phyloP scores from a whole-genome alignment of 2,797 vertebrate species.

The Coregonus suidteri region DNA sequence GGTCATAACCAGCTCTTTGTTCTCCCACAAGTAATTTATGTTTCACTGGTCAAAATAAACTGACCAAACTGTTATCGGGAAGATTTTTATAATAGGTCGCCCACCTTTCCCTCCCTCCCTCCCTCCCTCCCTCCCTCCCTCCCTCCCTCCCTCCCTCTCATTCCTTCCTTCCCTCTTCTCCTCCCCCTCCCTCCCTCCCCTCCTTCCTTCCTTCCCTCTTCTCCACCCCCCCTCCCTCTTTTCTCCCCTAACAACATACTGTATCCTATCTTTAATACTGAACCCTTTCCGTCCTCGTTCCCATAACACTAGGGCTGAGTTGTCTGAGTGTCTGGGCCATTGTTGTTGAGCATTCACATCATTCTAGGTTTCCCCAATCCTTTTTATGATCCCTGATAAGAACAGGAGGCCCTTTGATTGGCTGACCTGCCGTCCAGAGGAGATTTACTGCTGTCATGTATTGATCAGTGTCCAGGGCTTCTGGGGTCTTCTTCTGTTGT shows the following conservation, averaged over 20 bases:
- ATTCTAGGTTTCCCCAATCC: conserved; percentile 66
- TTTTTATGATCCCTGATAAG: conserved; percentile 76
- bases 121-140: not conserved
- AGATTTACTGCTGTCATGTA: conserved; percentile 82
- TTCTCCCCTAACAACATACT: not conserved
- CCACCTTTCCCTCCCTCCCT: not conserved
- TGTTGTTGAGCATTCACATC: conserved; percentile 32
- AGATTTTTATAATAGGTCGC: not conserved
- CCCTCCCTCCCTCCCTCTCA: no score
- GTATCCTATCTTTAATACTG: not conserved
- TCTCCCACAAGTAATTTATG: no score
- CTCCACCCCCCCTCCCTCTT: not conserved
- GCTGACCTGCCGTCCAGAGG: conserved; percentile 75
- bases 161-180: not conserved
- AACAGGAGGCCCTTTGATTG: conserved; percentile 77
- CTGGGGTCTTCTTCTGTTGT: not conserved
- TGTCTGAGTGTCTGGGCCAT: not conserved
- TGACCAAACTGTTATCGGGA: not conserved
- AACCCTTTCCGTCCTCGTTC: not conserved
- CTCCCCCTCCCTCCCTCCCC: not conserved
- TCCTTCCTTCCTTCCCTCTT: not conserved
- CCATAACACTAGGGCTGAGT: not conserved
- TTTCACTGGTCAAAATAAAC: not conserved
- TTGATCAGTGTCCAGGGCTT: conserved; percentile 65
- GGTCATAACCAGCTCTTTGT: conserved; percentile 5